Conservation (phyloP, 37 sponge, comb jelly and placozoan genomes). For the Crambe crambe region DNA sequence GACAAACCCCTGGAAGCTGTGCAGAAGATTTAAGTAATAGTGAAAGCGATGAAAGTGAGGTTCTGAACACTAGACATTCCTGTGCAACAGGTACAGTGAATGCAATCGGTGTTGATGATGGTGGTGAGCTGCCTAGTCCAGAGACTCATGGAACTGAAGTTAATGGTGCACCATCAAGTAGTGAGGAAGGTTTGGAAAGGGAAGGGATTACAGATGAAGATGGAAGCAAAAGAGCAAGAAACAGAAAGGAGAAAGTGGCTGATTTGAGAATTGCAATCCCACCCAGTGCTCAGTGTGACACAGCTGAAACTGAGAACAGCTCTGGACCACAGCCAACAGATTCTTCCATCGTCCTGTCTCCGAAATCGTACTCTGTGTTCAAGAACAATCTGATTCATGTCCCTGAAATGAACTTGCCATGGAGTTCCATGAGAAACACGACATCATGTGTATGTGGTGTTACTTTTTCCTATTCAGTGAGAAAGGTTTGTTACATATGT, state of each 20-base stretch:
- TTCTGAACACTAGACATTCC: neutral
- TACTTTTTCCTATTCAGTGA: constrained; percentile 36
- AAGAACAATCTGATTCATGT: constrained; percentile 17
- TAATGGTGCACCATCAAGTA: neutral
- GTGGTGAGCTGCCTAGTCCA: neutral
- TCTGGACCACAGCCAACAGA: neutral
- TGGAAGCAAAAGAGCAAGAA: neutral
- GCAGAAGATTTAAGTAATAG: neutral
- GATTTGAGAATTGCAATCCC: neutral
- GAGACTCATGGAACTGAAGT: neutral
- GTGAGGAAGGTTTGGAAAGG: neutral
- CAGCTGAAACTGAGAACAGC: neutral
- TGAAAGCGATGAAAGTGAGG: neutral
- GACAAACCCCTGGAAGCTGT: neutral
- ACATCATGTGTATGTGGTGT: constrained; percentile 44
- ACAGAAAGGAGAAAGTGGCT: neutral
- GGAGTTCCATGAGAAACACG: constrained; percentile 41
- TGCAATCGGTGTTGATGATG: neutral
- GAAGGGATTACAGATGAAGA: neutral
- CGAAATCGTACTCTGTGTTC: constrained; percentile 12
- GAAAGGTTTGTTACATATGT: constrained; percentile 33
- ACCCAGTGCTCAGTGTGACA: neutral
- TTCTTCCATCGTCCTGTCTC: constrained; percentile 1
- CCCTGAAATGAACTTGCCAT: constrained; percentile 54
- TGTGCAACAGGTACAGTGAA: neutral